Evolutionary conservation across 1,140 invertebrate genomes (phyloP).

Genomic region (Scaptodrosophila lebanonensis): DNA sequence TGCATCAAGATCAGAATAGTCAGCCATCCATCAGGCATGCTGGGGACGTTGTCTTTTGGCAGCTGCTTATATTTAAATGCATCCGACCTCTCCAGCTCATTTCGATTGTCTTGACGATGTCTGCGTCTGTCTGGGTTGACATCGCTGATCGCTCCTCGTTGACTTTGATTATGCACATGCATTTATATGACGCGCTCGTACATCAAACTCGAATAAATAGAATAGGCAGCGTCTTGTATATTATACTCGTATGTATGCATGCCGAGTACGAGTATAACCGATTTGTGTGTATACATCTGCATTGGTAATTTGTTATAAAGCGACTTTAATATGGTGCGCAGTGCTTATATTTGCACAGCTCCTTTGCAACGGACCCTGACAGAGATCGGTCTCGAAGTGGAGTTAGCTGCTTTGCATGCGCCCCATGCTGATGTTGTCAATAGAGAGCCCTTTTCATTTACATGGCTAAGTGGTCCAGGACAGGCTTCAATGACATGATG

Average conservation of each 20-base stretch:
- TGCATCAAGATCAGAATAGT: slow-evolving; percentile 16
- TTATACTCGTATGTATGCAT: slow-evolving; percentile 21
- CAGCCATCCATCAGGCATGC: slow-evolving; percentile 67
- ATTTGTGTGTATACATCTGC: slow-evolving; percentile 70
- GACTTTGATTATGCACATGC: slow-evolving; percentile 67
- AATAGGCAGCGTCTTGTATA: slow-evolving; percentile 41
- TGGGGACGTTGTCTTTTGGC: slow-evolving; percentile 40
- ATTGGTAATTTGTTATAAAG: slow-evolving; percentile 68
- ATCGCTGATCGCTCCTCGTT: not conserved
- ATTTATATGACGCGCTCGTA: slow-evolving; percentile 50
- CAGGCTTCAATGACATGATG: no score
- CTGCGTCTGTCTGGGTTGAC: no score
- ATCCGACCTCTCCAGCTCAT: slow-evolving; percentile 18
- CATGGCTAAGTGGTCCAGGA: slow-evolving; percentile 41
- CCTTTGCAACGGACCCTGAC: slow-evolving; percentile 19
- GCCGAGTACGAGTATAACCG: slow-evolving; percentile 51
- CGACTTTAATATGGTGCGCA: slow-evolving; percentile 70
- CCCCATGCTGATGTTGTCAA: slow-evolving; percentile 36
- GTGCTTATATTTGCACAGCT: slow-evolving; percentile 31
- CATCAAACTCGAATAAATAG: slow-evolving; percentile 64
- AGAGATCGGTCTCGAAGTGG: no score
- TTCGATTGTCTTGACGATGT: slow-evolving; percentile 48
- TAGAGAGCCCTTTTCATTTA: no score
- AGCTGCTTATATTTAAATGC: slow-evolving; percentile 38
- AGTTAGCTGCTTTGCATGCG: slow-evolving; percentile 61